Conservation (phyloP, 2,888 invertebrate genomes). For the Meteorus cinctellus region DNA sequence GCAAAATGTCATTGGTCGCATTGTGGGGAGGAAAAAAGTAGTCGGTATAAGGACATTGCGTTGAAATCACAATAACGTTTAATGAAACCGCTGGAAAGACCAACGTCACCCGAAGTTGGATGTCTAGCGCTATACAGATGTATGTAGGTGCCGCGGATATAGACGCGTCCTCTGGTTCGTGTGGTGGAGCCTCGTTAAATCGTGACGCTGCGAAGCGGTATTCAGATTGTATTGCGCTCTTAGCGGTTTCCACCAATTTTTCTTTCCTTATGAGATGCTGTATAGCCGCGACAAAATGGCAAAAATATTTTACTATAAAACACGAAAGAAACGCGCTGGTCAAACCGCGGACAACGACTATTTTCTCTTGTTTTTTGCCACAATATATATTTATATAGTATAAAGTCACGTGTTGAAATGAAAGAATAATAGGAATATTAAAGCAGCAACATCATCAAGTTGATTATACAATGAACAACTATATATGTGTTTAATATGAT, state of each 20-base stretch:
- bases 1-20: conserved; percentile 13
- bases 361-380: conserved; percentile 27
- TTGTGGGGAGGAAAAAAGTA: conserved; percentile 49
- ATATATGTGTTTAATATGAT: no score
- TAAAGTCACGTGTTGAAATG: neutral
- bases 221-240: conserved; percentile 74
- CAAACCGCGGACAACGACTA: conserved; percentile 18
- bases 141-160: conserved; percentile 38
- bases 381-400: neutral
- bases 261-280: conserved; percentile 44
- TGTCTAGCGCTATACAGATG: neutral
- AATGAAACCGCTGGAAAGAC: conserved; percentile 69
- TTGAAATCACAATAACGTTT: conserved; percentile 72
- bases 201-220: conserved; percentile 73
- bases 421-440: no score
- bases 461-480: no score
- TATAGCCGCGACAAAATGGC: conserved; percentile 24
- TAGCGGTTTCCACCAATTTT: conserved; percentile 72
- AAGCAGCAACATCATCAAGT: no score
- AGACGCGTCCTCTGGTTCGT: conserved; percentile 53
- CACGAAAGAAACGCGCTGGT: conserved; percentile 5
- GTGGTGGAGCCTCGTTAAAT: conserved; percentile 66
- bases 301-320: conserved; percentile 15
- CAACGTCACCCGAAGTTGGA: conserved; percentile 61
- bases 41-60: conserved; percentile 66